A percentile compares a stretch with the other conserved stretches of the same genome.
Evolutionary conservation across 2,888 invertebrate genomes (phyloP).

Genomic region (Lithodes maja): DNA sequence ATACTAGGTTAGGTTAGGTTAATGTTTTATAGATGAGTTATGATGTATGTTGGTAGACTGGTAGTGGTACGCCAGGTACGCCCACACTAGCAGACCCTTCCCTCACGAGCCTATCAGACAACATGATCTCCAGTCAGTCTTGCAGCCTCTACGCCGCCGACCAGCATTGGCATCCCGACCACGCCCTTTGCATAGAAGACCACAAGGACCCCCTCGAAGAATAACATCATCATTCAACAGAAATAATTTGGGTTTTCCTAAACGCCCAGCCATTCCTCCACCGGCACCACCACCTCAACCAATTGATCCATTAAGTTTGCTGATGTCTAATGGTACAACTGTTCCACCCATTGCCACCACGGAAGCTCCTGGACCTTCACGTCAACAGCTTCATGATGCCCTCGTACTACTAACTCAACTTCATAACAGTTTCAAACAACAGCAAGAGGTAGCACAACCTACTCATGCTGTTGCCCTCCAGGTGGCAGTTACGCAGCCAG

Average conservation of each 20-base stretch:
- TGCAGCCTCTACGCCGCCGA: too few species aligned
- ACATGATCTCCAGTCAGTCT: too few species aligned
- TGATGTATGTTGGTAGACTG: too few species aligned
- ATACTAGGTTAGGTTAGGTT: too few species aligned
- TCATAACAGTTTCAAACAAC: background rate
- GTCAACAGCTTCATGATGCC: background rate
- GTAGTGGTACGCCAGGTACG: too few species aligned
- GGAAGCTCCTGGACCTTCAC: background rate
- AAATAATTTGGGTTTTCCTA: background rate
- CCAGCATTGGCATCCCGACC: too few species aligned
- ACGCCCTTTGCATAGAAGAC: background rate
- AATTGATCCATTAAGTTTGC: background rate
- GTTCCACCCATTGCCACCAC: background rate
- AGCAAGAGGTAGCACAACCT: background rate
- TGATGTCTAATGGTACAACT: background rate
- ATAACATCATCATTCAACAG: background rate
- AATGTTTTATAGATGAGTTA: too few species aligned
- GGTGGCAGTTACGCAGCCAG: background rate
- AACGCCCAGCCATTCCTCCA: background rate
- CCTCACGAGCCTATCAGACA: too few species aligned
- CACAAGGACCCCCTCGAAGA: background rate
- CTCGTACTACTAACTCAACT: background rate
- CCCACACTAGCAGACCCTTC: too few species aligned
- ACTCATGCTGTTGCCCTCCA: background rate
- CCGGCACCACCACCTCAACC: background rate